Evolutionary conservation across 2,113 vertebrate species (phyloP).

Genomic region (Oxygymnocypris stewartii): DNA sequence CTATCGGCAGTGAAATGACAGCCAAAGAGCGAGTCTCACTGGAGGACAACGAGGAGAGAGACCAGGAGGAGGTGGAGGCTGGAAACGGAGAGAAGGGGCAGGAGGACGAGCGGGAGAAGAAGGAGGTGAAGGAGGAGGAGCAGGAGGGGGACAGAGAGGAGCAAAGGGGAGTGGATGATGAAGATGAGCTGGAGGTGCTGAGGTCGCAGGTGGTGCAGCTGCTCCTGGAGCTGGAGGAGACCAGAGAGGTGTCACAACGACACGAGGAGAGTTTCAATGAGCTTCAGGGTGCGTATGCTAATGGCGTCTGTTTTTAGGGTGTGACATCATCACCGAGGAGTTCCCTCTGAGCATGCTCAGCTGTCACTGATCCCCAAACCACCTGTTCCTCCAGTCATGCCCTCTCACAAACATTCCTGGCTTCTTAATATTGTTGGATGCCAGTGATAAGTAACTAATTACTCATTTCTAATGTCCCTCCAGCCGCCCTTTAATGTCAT

Average conservation of each 20-base stretch:
- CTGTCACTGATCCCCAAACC: conserved; percentile 26
- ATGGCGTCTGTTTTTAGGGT: conserved; percentile 18
- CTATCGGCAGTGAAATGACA: conserved; percentile 50
- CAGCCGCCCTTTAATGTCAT: background rate
- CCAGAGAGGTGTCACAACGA: conserved; percentile 70
- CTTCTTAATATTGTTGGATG: no score
- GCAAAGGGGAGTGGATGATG: conserved; percentile 77
- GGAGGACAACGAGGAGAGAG: conserved; percentile 65
- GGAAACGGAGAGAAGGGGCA: conserved; percentile 52
- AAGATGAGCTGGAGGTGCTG: conserved; percentile 82
- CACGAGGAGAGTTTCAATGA: conserved; percentile 76
- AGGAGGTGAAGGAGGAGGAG: conserved; percentile 52
- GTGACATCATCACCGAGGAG: conserved; percentile 33
- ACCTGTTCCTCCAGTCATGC: conserved; percentile 11
- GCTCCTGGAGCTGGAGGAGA: conserved; percentile 76
- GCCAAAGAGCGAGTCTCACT: conserved; percentile 62
- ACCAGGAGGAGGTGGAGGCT: conserved; percentile 65
- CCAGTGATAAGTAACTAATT: background rate
- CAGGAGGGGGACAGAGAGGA: conserved; percentile 65
- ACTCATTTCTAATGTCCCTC: background rate
- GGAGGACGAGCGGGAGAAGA: conserved; percentile 50
- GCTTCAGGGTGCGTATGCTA: conserved; percentile 72
- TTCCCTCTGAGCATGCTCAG: conserved; percentile 38
- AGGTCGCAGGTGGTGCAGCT: conserved; percentile 74
- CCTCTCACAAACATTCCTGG: conserved; percentile 1